Evolutionary conservation across 1,140 invertebrate species (phyloP), one percentile per base, ranked within the genome.

Genomic region (Manduca sexta): DNA sequence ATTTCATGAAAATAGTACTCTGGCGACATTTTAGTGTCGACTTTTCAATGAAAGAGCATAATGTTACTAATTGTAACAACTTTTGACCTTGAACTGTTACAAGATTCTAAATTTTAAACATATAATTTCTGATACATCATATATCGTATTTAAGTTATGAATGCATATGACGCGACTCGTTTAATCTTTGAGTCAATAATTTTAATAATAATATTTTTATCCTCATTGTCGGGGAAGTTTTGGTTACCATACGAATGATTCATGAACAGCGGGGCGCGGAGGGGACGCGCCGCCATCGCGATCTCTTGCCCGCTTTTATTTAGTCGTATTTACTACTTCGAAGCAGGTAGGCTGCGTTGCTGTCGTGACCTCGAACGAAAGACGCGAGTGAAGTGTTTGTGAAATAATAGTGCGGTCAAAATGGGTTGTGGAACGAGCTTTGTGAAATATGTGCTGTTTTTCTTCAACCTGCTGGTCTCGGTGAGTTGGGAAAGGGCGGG

Each of bases 401-500:
- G 65, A 69, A 66, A 69, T 53, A 62, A 49, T 45, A 68, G 78
- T 80, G 76, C 39, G 29, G 57, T 65, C 75, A 83, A 76, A 63
- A 87, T 87, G 84, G 92, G 92, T 69, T 92, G 91, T 66, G 92
- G 91, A 66, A 91, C 92, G 87, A 88, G 90, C 81, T 93, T 92
- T 85, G 89, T 95, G 60, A 95, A 95, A 89, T 94, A 93, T 81
- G 86, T 95, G 60, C 89, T 95, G 45, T 95, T 95, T 75, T 88
- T 93, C 63, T 94, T 95, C 89, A 95, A 95, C 81, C 87, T 95
- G 63, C 77, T 95, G 38, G 95, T 95, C 82, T 93, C 93, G 83
- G 94, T 95, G 84, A 94, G 91, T 90, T 67, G 38, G 49, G 64
- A 68, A 73, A 73, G 74, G 75, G 69, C 71, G 69, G 66, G 63